Percentiles rank a stretch among this genome's conserved stretches.
Conservation (phyloP, 1,140 invertebrate genomes). For the Temnothorax curvispinosus region DNA sequence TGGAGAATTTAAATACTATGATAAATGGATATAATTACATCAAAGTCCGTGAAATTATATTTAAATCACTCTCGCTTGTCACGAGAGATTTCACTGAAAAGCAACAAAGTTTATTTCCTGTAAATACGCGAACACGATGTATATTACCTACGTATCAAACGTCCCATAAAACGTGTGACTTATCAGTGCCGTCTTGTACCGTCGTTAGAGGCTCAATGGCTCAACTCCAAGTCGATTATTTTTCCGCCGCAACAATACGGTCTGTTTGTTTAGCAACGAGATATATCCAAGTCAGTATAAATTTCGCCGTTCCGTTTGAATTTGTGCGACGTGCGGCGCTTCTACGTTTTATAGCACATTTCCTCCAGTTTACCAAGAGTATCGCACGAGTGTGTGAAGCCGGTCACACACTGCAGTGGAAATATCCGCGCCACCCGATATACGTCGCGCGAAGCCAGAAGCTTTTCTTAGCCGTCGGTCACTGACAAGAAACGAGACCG, state of each 20-base stretch:
- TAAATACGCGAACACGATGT: neutral
- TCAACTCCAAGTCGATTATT: conserved; percentile 44
- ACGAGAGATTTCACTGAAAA: neutral
- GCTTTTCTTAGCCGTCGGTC: conserved; percentile 63
- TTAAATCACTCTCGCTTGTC: neutral
- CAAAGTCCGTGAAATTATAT: neutral
- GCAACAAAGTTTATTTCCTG: neutral
- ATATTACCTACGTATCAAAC: neutral
- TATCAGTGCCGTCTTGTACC: neutral
- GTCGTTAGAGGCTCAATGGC: conserved; percentile 13
- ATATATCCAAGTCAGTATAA: conserved; percentile 16
- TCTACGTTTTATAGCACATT: neutral
- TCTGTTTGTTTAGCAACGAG: conserved; percentile 20
- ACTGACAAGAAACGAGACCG: conserved; percentile 50
- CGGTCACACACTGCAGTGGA: neutral
- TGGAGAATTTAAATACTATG: neutral
- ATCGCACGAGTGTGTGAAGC: neutral
- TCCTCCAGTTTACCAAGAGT: neutral
- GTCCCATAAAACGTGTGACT: conserved; percentile 29
- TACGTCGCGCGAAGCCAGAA: conserved; percentile 22
- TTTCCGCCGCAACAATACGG: neutral
- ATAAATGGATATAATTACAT: neutral
- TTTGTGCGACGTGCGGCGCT: neutral
- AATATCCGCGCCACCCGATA: conserved; percentile 55
- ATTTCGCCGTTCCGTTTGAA: neutral